These are phyloP conservation scores for human (Homo sapiens) DNA, from an alignment of 2,113 vertebrate genomes.

Conservation along the genomic window DNA sequence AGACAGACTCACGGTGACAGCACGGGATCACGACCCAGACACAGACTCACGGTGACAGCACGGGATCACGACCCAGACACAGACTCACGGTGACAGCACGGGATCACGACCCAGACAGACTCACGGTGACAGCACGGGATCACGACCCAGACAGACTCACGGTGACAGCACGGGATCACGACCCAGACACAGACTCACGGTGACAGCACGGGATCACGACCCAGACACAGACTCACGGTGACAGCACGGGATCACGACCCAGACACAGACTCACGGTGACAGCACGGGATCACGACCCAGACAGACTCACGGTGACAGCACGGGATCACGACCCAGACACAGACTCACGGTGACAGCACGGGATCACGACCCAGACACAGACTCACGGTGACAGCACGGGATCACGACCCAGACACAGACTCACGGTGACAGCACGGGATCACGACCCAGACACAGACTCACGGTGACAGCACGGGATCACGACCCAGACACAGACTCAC, in stretches of 20 bases:
- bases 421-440: too few relatives aligned
- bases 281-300: neutral
- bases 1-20: fast-evolving
- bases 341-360: too few relatives aligned
- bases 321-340: too few relatives aligned
- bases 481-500: neutral
- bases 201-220: fast-evolving
- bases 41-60: fast-evolving
- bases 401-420: too few relatives aligned
- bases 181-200: too few relatives aligned
- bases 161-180: too few relatives aligned
- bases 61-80: fast-evolving
- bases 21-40: neutral
- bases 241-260: fast-evolving
- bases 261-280: fast-evolving
- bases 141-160: too few relatives aligned
- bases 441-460: too few relatives aligned
- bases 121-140: fast-evolving
- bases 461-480: fast-evolving
- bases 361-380: too few relatives aligned
- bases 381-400: fast-evolving
- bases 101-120: too few relatives aligned
- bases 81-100: fast-evolving
- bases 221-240: too few relatives aligned
- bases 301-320: too few relatives aligned